Base-by-base conservation (phyloP, 2,113 vertebrate species). In the Calyptomena viridis region DNA sequence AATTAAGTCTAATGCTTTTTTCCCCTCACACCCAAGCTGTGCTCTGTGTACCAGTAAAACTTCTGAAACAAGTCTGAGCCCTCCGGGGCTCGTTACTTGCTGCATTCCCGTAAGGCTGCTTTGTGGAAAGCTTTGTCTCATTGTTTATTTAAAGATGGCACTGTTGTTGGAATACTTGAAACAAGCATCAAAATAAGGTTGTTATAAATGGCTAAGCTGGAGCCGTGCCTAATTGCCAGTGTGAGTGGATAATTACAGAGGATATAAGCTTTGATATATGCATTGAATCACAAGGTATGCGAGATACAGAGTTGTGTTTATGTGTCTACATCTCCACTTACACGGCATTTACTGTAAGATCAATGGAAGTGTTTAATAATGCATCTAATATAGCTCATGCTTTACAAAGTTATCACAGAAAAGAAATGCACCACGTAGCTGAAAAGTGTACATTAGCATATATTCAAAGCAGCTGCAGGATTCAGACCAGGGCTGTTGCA, bases 81-180 rank as follows among this genome's bases (percentile, higher is more conserved):
- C 93, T 55, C 40, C 5, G 7, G 81, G 71, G 84, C 81, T 91
- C 66, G 30, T 33, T 73, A 46, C 69, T 58, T 35, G 47, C 73
- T 53, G 46, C 83, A 64, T 47, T 82, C 83, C 77, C 93, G 42
- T 6, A 75, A 68, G 90, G 69, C 58, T 30, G 37, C 68, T 93
- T 56, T 87, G 75, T 49, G 78, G 90, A 84, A 93, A 89, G 93
- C 84, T 83, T 83, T 86, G 40, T 89, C 76, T 93, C 79, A 49
- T 60, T 90, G 91, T 90, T 96, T 93, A 94, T 90, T 93, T 95
- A 90, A 87, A 78, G 83, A 50, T 46, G 5, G 62, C 52, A 24
- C 56, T 80, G 75, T 39, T 84, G 53, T 52, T 94, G 40, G 27
- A 63, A 24, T 22, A 49, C 50, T 76, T 85, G 55, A 91, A 79